Evolutionary conservation across 2,888 invertebrate genomes (phyloP).

Genomic region (Pseudanteris insignis): DNA sequence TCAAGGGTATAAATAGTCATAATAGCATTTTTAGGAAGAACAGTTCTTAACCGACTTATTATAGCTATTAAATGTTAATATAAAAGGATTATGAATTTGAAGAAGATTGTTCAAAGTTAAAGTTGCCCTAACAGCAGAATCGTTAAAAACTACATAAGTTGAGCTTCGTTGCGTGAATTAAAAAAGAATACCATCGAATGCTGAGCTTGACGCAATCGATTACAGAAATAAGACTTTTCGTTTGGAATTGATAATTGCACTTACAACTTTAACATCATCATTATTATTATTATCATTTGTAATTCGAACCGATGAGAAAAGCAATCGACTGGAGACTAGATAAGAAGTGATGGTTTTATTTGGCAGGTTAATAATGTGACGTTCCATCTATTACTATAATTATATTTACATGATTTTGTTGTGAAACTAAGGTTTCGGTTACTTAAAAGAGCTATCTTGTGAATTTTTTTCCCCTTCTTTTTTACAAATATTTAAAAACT

Average conservation of each 20-base stretch:
- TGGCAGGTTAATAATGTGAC: not conserved
- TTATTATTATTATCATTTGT: too few species aligned
- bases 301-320: too few species aligned
- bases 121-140: conserved; percentile 14
- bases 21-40: conserved; percentile 25
- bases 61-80: conserved; percentile 6
- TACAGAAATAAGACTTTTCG: not conserved
- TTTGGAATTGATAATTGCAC: conserved; percentile 13
- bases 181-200: conserved; percentile 5
- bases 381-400: not conserved
- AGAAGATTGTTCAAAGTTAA: conserved; percentile 11
- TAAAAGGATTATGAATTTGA: conserved; percentile 22
- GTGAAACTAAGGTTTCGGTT: not conserved
- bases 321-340: too few species aligned
- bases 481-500: too few species aligned
- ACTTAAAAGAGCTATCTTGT: too few species aligned
- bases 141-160: conserved; percentile 30
- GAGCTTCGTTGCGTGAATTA: conserved; percentile 20
- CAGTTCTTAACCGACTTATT: conserved; percentile 14
- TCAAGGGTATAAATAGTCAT: too few species aligned
- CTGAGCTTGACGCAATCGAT: too few species aligned
- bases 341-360: conserved; percentile 7
- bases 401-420: not conserved
- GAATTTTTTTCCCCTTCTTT: too few species aligned
- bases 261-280: conserved; percentile 20